phyloP scores from a whole-genome alignment of 2,797 vertebrate species.

The Rhabdomys pumilio region DNA sequence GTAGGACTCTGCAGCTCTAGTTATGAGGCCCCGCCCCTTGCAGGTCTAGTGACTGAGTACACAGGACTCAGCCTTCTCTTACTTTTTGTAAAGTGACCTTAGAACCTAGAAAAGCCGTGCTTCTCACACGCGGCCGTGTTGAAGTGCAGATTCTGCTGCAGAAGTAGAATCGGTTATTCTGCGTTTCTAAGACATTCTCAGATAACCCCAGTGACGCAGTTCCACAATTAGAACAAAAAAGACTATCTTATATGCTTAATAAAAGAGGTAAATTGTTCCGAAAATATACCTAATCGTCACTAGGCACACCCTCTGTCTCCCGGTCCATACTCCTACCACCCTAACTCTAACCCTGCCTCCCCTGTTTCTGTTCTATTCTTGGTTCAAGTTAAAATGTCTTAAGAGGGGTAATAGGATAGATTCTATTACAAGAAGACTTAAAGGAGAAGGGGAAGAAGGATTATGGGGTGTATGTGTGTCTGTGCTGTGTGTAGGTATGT shows the following conservation, averaged over 20 bases:
- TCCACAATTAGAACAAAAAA: slow-evolving; percentile 11
- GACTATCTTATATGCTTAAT: neutral
- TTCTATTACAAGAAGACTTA: slow-evolving; percentile 46
- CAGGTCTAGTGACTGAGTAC: rapidly evolving
- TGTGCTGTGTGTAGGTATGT: too few species aligned
- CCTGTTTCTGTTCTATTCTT: neutral
- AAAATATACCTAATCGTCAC: neutral
- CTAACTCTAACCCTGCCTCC: neutral
- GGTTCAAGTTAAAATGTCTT: neutral
- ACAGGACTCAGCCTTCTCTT: neutral
- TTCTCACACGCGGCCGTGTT: neutral
- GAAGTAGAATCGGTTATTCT: neutral
- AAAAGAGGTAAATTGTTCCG: too few species aligned
- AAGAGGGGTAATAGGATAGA: neutral
- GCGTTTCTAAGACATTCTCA: neutral
- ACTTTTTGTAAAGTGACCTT: neutral
- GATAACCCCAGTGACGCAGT: neutral
- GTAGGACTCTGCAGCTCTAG: rapidly evolving
- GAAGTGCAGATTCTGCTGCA: neutral
- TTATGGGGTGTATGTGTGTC: neutral
- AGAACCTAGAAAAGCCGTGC: neutral
- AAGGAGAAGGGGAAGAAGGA: neutral
- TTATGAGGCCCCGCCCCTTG: neutral
- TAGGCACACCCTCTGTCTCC: neutral
- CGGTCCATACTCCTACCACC: neutral